Evolutionary conservation across 2,888 invertebrate species (phyloP), one percentile per base, ranked within the genome.

Genomic region (Sericinus montela): DNA sequence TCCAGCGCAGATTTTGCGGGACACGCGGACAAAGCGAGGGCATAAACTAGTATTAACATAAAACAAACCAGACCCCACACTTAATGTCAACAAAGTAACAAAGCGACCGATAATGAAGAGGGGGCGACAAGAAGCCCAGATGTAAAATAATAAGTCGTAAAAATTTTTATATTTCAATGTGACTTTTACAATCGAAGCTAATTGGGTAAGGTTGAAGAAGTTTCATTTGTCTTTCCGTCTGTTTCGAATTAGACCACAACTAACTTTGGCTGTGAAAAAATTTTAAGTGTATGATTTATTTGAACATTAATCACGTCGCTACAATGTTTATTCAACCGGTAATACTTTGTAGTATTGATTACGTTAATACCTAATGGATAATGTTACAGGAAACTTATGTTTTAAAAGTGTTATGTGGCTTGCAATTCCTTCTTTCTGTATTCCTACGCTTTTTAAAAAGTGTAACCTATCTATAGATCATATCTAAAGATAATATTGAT

Each of bases 191-290:
- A 51, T 51, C 51, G 45, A 13, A 42, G 15, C 42, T 46, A 51
- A 51, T 42, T 51, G 46, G 45, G 46, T 37, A 19, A 28, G 44
- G 25, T 34, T 9, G 14, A 5, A 13, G 29, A 35, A 35, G 13
- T 30, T 23, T 11, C 29, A 10, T 43, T 35, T 10, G 14, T 44
- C 47, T 41, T 48, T 54, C 53, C 58, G 57, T 74, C 75, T 77
- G 76, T 74, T 75, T 72, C 71, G 63, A 75, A 78, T 79, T 76
- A 75, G 74, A 74, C 72, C 57, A 63, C 48, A 60, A 64, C 70
- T 72, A 67, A 69, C 65, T 74, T 59, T 28, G 63, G 57, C 55
- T 48, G 51, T 50, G 61, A 56, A 59, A 60, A 60, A 57, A 62
- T 63, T 63, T 60, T 63, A 57, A 45, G 60, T 52, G 56, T 53